Percentiles rank a stretch among this genome's conserved stretches.
Evolutionary conservation across 2,888 invertebrate genomes (phyloP).

Genomic region (Drosophila barbarae): DNA sequence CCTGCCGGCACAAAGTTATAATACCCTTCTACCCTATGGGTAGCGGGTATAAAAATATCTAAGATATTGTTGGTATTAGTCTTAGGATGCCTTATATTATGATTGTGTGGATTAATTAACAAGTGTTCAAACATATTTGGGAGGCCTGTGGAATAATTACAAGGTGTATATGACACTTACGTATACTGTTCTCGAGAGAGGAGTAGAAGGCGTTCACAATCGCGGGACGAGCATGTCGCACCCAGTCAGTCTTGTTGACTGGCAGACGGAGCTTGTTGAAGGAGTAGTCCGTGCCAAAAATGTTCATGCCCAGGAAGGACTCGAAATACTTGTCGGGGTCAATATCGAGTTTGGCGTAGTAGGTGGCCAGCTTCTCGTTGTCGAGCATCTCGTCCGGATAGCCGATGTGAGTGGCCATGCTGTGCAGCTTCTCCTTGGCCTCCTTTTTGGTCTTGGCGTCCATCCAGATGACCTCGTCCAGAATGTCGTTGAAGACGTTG

Average conservation of each 20-base stretch:
- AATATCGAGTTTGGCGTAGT: slow-evolving; percentile 88
- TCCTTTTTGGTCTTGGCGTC: slow-evolving; percentile 88
- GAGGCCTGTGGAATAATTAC: not conserved
- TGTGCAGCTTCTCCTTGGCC: slow-evolving; percentile 88
- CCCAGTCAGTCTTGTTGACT: slow-evolving; percentile 92
- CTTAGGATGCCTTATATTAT: too few relatives aligned
- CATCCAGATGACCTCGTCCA: slow-evolving; percentile 94
- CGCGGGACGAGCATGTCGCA: slow-evolving; percentile 90
- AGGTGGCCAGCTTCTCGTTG: slow-evolving; percentile 87
- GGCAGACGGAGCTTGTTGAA: slow-evolving; percentile 88
- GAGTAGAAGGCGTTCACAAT: slow-evolving; percentile 93
- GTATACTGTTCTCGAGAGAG: slow-evolving; percentile 91
- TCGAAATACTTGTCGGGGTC: slow-evolving; percentile 86
- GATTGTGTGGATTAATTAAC: too few relatives aligned
- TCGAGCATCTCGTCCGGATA: slow-evolving; percentile 94
- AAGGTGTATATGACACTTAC: slow-evolving; percentile 81
- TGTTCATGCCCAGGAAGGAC: slow-evolving; percentile 87
- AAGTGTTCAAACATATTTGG: not conserved
- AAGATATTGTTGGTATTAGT: too few relatives aligned
- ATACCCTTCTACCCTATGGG: too few relatives aligned
- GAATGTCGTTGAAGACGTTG: slow-evolving; percentile 88
- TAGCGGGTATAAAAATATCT: not conserved
- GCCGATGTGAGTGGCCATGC: slow-evolving; percentile 94
- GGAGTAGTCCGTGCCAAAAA: slow-evolving; percentile 89
- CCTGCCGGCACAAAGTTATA: too few relatives aligned